Percentiles rank a stretch among this genome's conserved stretches.
These are phyloP conservation scores for Rhyzopertha dominica DNA, from an alignment of 1,140 invertebrate genomes.

Conservation along the genomic window DNA sequence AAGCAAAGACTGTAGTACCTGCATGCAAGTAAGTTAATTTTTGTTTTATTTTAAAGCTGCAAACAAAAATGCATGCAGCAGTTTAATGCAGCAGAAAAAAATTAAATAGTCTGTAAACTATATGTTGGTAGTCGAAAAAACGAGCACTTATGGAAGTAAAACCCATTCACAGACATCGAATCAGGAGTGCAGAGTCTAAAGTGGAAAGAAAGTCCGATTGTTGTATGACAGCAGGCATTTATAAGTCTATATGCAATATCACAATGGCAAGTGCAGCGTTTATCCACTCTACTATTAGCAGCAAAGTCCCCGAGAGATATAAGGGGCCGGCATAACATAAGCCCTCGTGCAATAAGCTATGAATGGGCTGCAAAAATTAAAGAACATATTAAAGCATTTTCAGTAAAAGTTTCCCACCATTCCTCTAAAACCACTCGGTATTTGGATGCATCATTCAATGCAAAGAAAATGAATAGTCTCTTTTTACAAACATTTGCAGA, in stretches of 20 bases:
- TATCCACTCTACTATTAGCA: conserved; percentile 18
- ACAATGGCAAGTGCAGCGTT: conserved; percentile 15
- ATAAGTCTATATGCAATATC: conserved; percentile 23
- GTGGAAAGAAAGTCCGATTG: conserved; percentile 5
- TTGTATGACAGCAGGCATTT: conserved; percentile 20
- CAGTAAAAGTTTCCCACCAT: conserved; percentile 21
- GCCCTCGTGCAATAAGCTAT: conserved; percentile 11
- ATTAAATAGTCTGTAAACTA: conserved; percentile 14
- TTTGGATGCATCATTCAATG: conserved; percentile 32
- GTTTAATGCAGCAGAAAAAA: conserved; percentile 17
- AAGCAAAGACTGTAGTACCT: too few relatives aligned
- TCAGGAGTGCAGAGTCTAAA: conserved; percentile 10
- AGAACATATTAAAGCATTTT: conserved; percentile 20
- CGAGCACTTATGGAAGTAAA: conserved; percentile 19
- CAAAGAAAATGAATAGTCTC: conserved; percentile 37
- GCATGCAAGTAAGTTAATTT: conserved; percentile 11
- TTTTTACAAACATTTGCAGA: conserved; percentile 28
- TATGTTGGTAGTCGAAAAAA: conserved; percentile 20
- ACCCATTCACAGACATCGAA: conserved; percentile 13
- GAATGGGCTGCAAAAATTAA: conserved; percentile 20
- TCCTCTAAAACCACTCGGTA: conserved; percentile 27
- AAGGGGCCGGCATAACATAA: conserved; percentile 20
- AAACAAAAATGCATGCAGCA: conserved; percentile 18
- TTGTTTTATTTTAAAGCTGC: conserved; percentile 18
- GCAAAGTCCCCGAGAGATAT: conserved; percentile 16